Conservation (phyloP, 2,113 vertebrate species). For the Ailurus styani region DNA sequence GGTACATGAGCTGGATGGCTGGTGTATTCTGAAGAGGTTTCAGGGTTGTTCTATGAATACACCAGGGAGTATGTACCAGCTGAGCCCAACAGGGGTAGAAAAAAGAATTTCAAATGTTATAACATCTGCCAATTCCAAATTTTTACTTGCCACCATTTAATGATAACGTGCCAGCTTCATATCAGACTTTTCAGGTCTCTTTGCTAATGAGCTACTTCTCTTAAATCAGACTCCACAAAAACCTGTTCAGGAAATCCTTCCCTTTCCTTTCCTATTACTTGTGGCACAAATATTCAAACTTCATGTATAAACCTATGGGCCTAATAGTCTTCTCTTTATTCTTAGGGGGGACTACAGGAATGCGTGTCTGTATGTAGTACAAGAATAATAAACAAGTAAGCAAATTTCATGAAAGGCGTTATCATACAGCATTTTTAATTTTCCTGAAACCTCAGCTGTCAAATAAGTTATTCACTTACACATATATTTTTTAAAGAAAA, state of each 20-base stretch:
- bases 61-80: not conserved
- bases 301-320: not conserved
- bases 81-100: not conserved
- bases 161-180: not conserved
- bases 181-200: not conserved
- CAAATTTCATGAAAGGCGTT: not conserved
- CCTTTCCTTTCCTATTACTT: not conserved
- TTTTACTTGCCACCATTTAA: not conserved
- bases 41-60: not conserved
- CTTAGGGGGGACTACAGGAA: not conserved
- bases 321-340: not conserved
- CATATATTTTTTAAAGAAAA: slow-evolving; percentile 36
- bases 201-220: not conserved
- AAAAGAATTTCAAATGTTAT: not conserved
- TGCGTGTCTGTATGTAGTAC: not conserved
- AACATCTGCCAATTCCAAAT: not conserved
- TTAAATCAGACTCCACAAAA: not conserved
- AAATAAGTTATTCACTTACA: not conserved
- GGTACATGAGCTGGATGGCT: not conserved
- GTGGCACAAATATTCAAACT: not conserved
- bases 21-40: not conserved
- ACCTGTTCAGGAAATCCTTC: not conserved
- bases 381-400: not conserved
- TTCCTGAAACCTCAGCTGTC: slow-evolving; percentile 18
- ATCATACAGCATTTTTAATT: not conserved